A percentile compares a stretch with the other conserved stretches of the same genome.
phyloP scores from a whole-genome alignment of 2,113 vertebrate genomes.

The Protobothrops flavoviridis region DNA sequence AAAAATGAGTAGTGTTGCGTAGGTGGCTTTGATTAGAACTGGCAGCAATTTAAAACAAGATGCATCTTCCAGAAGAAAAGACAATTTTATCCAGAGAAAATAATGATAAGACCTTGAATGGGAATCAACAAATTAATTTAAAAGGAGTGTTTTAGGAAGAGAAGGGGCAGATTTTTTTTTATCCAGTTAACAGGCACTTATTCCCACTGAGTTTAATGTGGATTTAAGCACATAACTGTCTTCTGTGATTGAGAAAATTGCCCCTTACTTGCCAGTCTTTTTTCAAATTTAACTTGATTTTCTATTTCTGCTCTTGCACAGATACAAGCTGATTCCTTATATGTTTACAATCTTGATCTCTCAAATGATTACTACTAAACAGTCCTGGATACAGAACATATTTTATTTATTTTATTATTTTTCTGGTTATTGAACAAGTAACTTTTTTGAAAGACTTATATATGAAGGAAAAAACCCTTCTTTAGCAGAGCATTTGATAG shows the following conservation, averaged over 20 bases:
- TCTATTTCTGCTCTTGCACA: constrained; percentile 22
- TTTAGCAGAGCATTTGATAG: not conserved
- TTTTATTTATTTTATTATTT: not conserved
- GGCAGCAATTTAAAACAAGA: constrained; percentile 61
- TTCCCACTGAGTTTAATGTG: constrained; percentile 25
- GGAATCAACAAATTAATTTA: constrained; percentile 46
- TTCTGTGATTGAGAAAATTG: constrained; percentile 34
- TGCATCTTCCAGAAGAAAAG: constrained; percentile 61
- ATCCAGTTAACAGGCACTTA: not conserved
- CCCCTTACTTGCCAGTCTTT: constrained; percentile 45
- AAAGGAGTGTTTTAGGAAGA: constrained; percentile 34
- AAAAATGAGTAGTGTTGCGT: constrained; percentile 39
- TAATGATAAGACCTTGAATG: constrained; percentile 55
- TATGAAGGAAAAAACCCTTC: not conserved
- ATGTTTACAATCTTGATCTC: constrained; percentile 2
- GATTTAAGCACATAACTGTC: constrained; percentile 28
- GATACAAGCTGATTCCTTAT: not conserved
- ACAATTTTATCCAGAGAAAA: constrained; percentile 55
- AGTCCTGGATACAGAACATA: not conserved
- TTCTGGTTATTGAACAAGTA: not conserved
- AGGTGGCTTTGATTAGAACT: constrained; percentile 60
- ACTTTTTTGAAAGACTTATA: not conserved
- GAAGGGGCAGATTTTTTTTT: constrained; percentile 13
- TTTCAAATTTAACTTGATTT: constrained; percentile 35
- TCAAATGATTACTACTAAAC: constrained; percentile 8